Percentiles rank a stretch among this genome's conserved stretches.
These are phyloP conservation scores for Mobula hypostoma DNA, from an alignment of 2,113 vertebrate species.

Conservation along the genomic window DNA sequence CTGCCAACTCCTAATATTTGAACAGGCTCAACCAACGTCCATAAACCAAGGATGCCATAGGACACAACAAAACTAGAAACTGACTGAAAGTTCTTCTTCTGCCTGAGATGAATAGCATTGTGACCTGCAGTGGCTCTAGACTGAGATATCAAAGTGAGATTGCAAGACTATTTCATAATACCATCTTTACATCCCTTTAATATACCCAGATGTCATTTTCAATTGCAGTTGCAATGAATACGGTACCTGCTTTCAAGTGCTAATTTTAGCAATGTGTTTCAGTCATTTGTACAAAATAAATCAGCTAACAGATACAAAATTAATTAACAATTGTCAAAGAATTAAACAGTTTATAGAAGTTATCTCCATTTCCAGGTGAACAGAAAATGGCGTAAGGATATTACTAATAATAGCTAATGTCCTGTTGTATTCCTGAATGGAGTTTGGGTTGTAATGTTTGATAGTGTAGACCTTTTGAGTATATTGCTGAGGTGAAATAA, in stretches of 20 bases:
- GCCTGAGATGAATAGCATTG: neutral
- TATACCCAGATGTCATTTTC: neutral
- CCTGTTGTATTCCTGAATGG: neutral
- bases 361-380: neutral
- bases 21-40: neutral
- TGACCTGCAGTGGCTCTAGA: neutral
- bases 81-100: neutral
- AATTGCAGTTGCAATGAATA: neutral
- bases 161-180: neutral
- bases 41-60: neutral
- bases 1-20: neutral
- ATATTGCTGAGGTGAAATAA: neutral
- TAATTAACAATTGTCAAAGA: neutral
- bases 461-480: neutral
- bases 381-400: neutral
- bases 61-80: neutral
- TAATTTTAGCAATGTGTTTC: neutral
- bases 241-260: neutral
- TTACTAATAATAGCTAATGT: neutral
- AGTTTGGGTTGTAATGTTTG: neutral
- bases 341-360: neutral
- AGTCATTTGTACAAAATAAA: neutral
- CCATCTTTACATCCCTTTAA: neutral
- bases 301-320: neutral
- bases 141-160: neutral